Evolutionary conservation across 2,888 invertebrate genomes (phyloP).

Genomic region (Platycheirus rosarum): DNA sequence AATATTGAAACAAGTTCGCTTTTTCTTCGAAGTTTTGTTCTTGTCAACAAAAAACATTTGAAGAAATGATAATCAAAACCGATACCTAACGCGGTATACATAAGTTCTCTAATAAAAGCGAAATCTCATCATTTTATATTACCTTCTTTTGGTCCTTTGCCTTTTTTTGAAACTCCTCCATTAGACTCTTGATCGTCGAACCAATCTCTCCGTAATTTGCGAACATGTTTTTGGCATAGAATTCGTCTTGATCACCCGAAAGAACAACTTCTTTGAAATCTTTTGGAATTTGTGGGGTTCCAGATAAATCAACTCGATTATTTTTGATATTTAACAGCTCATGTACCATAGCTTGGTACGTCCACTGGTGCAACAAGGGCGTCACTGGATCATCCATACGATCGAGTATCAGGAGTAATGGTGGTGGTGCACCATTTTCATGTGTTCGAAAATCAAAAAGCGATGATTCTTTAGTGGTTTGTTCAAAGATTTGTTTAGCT

Average conservation of each 20-base stretch:
- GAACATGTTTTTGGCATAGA: slow-evolving; percentile 97
- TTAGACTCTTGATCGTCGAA: slow-evolving; percentile 96
- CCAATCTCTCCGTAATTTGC: slow-evolving; percentile 99
- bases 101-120: no score
- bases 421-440: slow-evolving; percentile 86
- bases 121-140: not conserved
- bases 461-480: slow-evolving; percentile 93
- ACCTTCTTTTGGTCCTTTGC: slow-evolving; percentile 96
- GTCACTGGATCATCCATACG: slow-evolving; percentile 97
- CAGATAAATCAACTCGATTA: slow-evolving; percentile 95
- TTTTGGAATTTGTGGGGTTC: slow-evolving; percentile 91
- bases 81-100: no score
- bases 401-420: slow-evolving; percentile 94
- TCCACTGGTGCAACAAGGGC: slow-evolving; percentile 98
- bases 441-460: slow-evolving; percentile 92
- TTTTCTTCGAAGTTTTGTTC: no score
- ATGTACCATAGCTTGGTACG: slow-evolving; percentile 99
- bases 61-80: no score
- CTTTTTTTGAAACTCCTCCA: slow-evolving; percentile 98
- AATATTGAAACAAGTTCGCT: no score
- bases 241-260: slow-evolving; percentile 97
- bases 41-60: no score
- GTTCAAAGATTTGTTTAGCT: slow-evolving; percentile 92
- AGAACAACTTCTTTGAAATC: slow-evolving; percentile 97
- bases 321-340: slow-evolving; percentile 96